Evolutionary conservation across 2,797 vertebrate genomes (phyloP), one percentile per base, ranked within the genome.

Genomic region (Typhlichthys eigenmanni): DNA sequence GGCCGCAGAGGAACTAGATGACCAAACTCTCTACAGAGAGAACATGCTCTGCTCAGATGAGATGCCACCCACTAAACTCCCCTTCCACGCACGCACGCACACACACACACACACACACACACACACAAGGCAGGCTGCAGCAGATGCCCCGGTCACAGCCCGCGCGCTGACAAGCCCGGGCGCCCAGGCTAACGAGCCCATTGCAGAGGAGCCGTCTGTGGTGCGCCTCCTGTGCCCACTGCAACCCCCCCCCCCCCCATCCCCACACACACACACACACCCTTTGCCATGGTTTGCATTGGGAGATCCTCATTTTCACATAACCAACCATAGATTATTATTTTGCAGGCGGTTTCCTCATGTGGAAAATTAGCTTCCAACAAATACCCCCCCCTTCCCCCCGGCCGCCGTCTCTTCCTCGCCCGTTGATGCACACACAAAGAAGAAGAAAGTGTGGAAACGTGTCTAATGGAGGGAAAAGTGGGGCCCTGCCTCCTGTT

Each of bases 241-340:
- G 84, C 59, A 2, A 19, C 19, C 19, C 19, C 19, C 19, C 19
- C 19, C 19, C 0, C 19, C 0, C 76, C 89, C 86, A 74, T 88
- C 89, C 93, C 93, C 49, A 62, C 84, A 19, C 76, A 90, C 86
- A 75, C 88, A 90, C 93, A 93, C 51, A 63, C 83, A 13, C 84
- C 71, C 89, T 89, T 76, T 72, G 32, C 68, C 85, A 75, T 79
- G 71, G 75, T 7, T 19, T 34, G 59, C 60, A 71, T 64, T 46
- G 77, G 81, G 75, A 79, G 88, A 91, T 87, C 68, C 83, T 88
- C 84, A 79, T 80, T 87, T 83, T 86, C 80, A 88, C 84, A 91
- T 91, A 91, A 84, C 83, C 92, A 93, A 88, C 80, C 66, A 70
- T 79, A 79, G 85, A 90, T 93, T 93, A 91, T 93, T 89, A 88